Conservation (phyloP, 2,888 invertebrate species). For the Chrysina gloriosa region DNA sequence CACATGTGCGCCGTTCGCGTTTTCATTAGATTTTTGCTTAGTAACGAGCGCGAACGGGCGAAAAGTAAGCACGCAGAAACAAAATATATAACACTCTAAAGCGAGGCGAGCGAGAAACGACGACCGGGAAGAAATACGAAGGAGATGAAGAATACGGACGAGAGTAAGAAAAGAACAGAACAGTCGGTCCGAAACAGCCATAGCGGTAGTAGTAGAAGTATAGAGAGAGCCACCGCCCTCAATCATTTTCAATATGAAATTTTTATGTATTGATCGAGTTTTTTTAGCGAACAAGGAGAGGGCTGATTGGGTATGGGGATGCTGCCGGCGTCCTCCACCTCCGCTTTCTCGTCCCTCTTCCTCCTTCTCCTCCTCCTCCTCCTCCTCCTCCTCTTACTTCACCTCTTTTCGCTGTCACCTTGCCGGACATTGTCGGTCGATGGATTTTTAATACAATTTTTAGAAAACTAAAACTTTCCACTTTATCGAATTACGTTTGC, state of each 20-base stretch:
- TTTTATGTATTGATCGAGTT: slow-evolving; percentile 68
- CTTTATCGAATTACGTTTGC: slow-evolving; percentile 38
- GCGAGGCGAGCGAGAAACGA: slow-evolving; percentile 21
- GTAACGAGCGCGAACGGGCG: slow-evolving; percentile 24
- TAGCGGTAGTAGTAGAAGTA: too few species aligned
- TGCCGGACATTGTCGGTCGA: slow-evolving; percentile 61
- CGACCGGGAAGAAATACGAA: neutral
- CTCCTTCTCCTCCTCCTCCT: slow-evolving; percentile 50
- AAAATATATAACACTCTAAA: slow-evolving; percentile 36
- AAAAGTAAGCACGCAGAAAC: slow-evolving; percentile 27
- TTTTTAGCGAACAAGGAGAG: slow-evolving; percentile 59
- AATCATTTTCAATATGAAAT: slow-evolving; percentile 68
- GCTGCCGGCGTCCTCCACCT: slow-evolving; percentile 43
- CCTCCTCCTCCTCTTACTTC: too few species aligned
- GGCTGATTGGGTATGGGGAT: slow-evolving; percentile 58
- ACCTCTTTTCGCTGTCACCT: slow-evolving; percentile 58
- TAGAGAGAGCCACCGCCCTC: slow-evolving; percentile 63
- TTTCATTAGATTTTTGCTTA: slow-evolving; percentile 37
- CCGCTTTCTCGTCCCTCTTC: too few species aligned
- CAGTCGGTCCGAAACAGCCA: slow-evolving; percentile 46
- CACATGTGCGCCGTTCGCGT: slow-evolving; percentile 20
- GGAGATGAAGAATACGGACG: neutral
- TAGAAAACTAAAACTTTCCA: slow-evolving; percentile 44
- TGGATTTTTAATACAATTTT: slow-evolving; percentile 61
- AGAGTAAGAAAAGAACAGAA: slow-evolving; percentile 30